Base-by-base conservation (phyloP, 2,888 invertebrate genomes). In the Acanthosepion esculentum region DNA sequence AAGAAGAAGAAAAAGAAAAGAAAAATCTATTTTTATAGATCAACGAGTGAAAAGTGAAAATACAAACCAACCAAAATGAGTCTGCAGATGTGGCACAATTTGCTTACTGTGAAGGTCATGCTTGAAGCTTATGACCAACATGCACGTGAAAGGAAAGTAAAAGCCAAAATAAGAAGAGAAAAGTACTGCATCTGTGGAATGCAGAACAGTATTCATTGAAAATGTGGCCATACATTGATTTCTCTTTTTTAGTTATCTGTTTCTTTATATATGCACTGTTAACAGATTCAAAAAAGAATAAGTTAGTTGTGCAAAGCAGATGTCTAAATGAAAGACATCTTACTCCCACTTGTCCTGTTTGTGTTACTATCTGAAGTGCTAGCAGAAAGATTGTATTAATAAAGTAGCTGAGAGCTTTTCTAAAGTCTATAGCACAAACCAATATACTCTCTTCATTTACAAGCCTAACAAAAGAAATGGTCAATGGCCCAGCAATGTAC, bases 1-100 rank as follows among this genome's bases (percentile, higher is more conserved):
- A 29, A n/a, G 20, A 18, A 33, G 2, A 33, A 33, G n/a, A n/a
- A n/a, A n/a, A n/a, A n/a, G n/a, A 33, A 15, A n/a, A 4, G 10
- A 12, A 78, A 78, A 78, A 78, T 33, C 78, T n/a, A 8, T n/a
- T 78, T 78, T 78, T 33, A 78, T n/a, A 78, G 78, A 78, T 78
- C n/a, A 78, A 78, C 12, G 59, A 59, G 3, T 59, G 59, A 59
- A 41, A 41, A 59, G 59, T 59, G 23, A 23, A 59, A 59, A 59
- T 59, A 23, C 20, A 59, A 59, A 20, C 59, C 20, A 59, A 59
- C 59, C 12, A 78, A 78, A 78, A 78, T n/a, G 33, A 78, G 78
- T 78, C 78, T 78, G 78, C 78, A 78, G 78, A 78, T 78, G 78
- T 78, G 33, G 78, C 78, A 78, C 78, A 78, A 33, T n/a, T 78